Evolutionary conservation across 2,113 vertebrate species (phyloP), one percentile per base, ranked within the genome.

Genomic region (Abramis brama): DNA sequence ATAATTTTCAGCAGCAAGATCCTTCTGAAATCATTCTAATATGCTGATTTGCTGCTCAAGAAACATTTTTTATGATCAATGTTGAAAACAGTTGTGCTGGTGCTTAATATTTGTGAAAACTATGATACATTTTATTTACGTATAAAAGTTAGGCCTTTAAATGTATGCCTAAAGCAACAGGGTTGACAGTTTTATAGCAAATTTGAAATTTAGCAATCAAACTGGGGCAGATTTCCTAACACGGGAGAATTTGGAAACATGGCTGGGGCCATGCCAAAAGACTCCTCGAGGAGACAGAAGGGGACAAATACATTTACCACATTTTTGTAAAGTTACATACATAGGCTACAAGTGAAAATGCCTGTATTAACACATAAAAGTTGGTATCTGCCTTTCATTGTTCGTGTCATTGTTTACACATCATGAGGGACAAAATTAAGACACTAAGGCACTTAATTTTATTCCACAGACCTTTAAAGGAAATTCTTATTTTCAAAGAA

Each of bases 401-500:
- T 33, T 77, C 27, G 27, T 30, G 8, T 27, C 13, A 77, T 52
- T 77, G 25, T 76, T 76, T 76, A 55, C 74, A 52, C 17, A n/a
- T 21, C 25, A 30, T 6, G 39, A 47, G 2, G 43, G 39, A 8
- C 25, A 55, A 6, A 77, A 77, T 52, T 33, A 10, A 75, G 55
- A 75, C 55, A 75, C 52, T 10, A 11, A 3, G 82, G 11, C 10
- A 68, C 64, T 68, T 15, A 19, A 25, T 52, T n/a, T 47, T 21
- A 33, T 33, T 15, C 11, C 25, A 27, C 27, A 71, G 21, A n/a
- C 27, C 15, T 66, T 50, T 30, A 64, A 27, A 30, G 59, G 27
- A 43, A 50, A 82, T 50, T 6, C 17, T n/a, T 27, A 33, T 71
- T 83, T 57, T 43, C 23, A 73, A 15, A 83, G 68, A 73, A 43